A percentile compares a stretch with the other conserved stretches of the same genome.
phyloP scores from a whole-genome alignment of 2,888 invertebrate species.

The Tetheella fluctuosa region DNA sequence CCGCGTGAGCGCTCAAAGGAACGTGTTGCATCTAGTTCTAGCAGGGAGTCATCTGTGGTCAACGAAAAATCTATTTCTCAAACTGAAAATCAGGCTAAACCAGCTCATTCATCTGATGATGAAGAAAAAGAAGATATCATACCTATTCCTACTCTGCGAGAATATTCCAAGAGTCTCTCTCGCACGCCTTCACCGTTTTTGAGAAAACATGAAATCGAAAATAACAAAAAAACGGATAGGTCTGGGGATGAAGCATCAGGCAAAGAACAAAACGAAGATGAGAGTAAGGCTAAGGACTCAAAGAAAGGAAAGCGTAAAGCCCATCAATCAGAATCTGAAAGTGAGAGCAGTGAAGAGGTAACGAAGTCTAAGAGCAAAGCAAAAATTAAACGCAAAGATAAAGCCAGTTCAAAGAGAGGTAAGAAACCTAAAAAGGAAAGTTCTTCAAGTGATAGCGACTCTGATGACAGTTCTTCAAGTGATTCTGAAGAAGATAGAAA shows the following conservation, averaged over 20 bases:
- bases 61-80: slow-evolving; percentile 64
- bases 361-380: slow-evolving; percentile 72
- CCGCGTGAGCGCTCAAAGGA: slow-evolving; percentile 63
- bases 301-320: slow-evolving; percentile 81
- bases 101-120: slow-evolving; percentile 68
- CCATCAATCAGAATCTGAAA: slow-evolving; percentile 79
- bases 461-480: slow-evolving; percentile 79
- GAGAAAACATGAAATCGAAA: slow-evolving; percentile 86
- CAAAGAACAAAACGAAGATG: slow-evolving; percentile 77
- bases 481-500: slow-evolving; percentile 80
- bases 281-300: slow-evolving; percentile 51
- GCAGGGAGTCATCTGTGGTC: slow-evolving; percentile 75
- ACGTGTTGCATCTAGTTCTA: slow-evolving; percentile 75
- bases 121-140: slow-evolving; percentile 75
- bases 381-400: slow-evolving; percentile 81
- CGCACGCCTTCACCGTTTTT: slow-evolving; percentile 94
- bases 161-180: slow-evolving; percentile 91
- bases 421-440: slow-evolving; percentile 78
- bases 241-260: slow-evolving; percentile 74
- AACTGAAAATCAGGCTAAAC: slow-evolving; percentile 59
- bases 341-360: slow-evolving; percentile 74
- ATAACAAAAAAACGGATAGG: slow-evolving; percentile 70
- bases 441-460: slow-evolving; percentile 79
- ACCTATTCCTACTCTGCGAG: slow-evolving; percentile 64
- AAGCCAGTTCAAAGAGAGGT: slow-evolving; percentile 82